Conservation (phyloP, 2,888 invertebrate species). For the Monopis laevigella region DNA sequence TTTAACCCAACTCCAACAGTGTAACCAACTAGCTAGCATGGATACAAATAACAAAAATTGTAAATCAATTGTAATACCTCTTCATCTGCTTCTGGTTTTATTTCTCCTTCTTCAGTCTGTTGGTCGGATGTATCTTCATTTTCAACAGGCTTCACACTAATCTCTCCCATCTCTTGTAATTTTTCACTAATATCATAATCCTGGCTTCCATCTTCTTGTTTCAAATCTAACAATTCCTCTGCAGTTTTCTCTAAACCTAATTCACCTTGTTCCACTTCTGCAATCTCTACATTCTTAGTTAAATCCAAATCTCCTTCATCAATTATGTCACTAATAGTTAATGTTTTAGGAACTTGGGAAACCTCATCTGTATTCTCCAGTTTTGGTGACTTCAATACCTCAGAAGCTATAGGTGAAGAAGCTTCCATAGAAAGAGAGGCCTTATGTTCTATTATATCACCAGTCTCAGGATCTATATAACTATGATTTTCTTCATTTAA, state of each 20-base stretch:
- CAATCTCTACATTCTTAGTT: conserved; percentile 57
- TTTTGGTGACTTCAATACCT: conserved; percentile 10
- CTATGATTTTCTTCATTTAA: conserved; percentile 57
- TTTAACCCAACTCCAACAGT: too few relatives aligned
- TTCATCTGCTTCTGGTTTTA: conserved; percentile 48
- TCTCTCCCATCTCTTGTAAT: conserved; percentile 70
- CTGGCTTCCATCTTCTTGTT: conserved; percentile 49
- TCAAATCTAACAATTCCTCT: conserved; percentile 48
- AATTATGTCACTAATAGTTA: conserved; percentile 60
- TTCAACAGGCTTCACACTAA: conserved; percentile 52
- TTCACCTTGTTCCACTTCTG: conserved; percentile 54
- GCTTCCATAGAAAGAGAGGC: conserved; percentile 18
- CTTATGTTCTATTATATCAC: conserved; percentile 45
- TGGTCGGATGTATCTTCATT: conserved; percentile 30
- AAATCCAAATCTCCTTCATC: conserved; percentile 55
- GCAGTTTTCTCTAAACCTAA: conserved; percentile 44
- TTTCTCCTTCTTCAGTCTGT: conserved; percentile 23
- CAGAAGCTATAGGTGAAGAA: conserved; percentile 19
- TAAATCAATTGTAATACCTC: conserved; percentile 32
- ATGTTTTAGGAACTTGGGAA: conserved; percentile 41
- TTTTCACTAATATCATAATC: conserved; percentile 71
- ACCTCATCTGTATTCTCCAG: neutral
- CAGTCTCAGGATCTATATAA: conserved; percentile 61
- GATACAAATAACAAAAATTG: too few relatives aligned
- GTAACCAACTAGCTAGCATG: too few relatives aligned